Evolutionary conservation across 2,888 invertebrate genomes (phyloP), one percentile per base, ranked within the genome.

Genomic region (Digitonthophagus gazella): DNA sequence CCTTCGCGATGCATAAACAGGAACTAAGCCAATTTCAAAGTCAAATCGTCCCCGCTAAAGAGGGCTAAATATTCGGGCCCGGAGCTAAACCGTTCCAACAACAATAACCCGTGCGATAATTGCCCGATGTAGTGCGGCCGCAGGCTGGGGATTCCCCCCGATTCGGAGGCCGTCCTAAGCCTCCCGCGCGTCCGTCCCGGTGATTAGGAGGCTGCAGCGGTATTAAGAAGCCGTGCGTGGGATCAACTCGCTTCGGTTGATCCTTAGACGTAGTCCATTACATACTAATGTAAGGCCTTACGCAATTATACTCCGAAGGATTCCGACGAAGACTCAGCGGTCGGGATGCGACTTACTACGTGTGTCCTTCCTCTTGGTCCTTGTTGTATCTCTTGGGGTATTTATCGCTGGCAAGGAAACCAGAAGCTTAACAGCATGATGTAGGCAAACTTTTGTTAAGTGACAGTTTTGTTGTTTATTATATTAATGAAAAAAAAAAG

Each of bases 41-140:
- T 80, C 80, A 80, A 80, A 81, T 81, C 79, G 77, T 20, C 16
- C 65, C 78, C 78, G 76, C 77, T 78, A 80, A 80, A 80, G 79
- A 79, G 79, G 80, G 74, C 79, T 80, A 80, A 81, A 79, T 80
- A 80, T 80, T 81, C 80, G 75, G 77, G 80, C 80, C 77, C 72
- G 72, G 69, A 76, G 80, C 80, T 80, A 80, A 80, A 80, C 79
- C 79, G 77, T 78, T 80, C 77, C 79, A 80, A 80, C 80, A 81
- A 81, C 80, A 81, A 81, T 81, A 80, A 81, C 80, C 80, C 80
- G 80, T 80, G 80, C 77, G 81, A 81, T 81, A 81, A 81, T 81
- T 81, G 78, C 78, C 75, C 77, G 72, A 75, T 74, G 77, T 74
- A 74, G 61, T 61, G 61, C 20, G 61, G 61, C 28, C 28, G 28